A percentile compares a stretch with the other conserved stretches of the same genome.
phyloP scores from a whole-genome alignment of 2,113 vertebrate species.

The Lepisosteus osseus region DNA sequence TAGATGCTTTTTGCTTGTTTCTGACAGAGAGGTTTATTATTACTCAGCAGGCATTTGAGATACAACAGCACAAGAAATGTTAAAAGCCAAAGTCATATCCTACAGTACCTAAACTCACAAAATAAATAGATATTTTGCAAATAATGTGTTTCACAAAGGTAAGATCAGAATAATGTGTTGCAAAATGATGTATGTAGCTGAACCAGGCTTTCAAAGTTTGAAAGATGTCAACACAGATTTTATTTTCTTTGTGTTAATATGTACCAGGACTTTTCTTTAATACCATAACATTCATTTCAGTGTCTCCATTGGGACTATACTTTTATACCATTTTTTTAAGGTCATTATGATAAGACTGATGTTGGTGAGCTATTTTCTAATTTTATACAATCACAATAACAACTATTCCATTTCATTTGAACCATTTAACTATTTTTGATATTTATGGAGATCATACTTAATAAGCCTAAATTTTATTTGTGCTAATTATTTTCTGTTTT shows the following conservation, averaged over 20 bases:
- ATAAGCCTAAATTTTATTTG: too few species aligned
- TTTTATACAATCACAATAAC: too few species aligned
- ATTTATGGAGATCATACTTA: too few species aligned
- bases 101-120: constrained; percentile 39
- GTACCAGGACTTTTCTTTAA: too few species aligned
- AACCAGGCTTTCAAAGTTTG: neutral
- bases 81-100: constrained; percentile 43
- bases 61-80: constrained; percentile 44
- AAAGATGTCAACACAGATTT: neutral
- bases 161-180: constrained; percentile 40
- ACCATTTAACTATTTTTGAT: too few species aligned
- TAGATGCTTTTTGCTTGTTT: constrained; percentile 66
- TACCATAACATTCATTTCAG: too few species aligned
- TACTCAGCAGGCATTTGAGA: constrained; percentile 36
- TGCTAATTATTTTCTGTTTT: neutral
- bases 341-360: too few species aligned
- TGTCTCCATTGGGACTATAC: too few species aligned
- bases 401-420: too few species aligned
- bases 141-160: constrained; percentile 40
- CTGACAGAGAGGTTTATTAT: constrained; percentile 57
- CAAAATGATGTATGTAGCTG: constrained; percentile 19
- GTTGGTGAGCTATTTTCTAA: too few species aligned
- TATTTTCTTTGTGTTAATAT: too few species aligned
- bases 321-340: too few species aligned
- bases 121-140: constrained; percentile 53